A percentile compares a stretch with the other conserved stretches of the same genome.
Conservation (phyloP, 1,140 invertebrate species). For the Drosophila burlai region DNA sequence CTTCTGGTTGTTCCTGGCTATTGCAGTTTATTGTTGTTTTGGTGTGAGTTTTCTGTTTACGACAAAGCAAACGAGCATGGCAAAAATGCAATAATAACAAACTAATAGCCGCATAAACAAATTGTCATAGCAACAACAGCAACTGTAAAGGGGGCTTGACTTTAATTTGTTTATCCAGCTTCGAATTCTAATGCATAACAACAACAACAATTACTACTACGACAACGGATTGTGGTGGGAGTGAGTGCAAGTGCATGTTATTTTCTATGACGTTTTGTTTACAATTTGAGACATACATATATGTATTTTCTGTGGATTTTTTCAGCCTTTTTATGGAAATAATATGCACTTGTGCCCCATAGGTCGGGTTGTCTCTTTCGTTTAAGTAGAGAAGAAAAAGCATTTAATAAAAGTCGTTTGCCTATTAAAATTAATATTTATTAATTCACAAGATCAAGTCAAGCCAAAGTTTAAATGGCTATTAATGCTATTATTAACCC, state of each 20-base stretch:
- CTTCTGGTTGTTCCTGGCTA: conserved; percentile 9
- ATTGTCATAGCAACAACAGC: not conserved
- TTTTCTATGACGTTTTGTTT: conserved; percentile 73
- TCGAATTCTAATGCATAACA: conserved; percentile 58
- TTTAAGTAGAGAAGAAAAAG: not conserved
- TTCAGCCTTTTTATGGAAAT: conserved; percentile 25
- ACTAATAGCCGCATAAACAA: conserved; percentile 29
- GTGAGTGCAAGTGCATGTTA: conserved; percentile 17
- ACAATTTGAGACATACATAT: conserved; percentile 40
- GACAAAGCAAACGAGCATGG: conserved; percentile 23
- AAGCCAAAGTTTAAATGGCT: not conserved
- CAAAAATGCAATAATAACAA: conserved; percentile 40
- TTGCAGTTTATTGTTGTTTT: conserved; percentile 6
- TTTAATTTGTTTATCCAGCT: conserved; percentile 73
- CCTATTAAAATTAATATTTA: not conserved
- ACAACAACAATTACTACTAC: conserved; percentile 14
- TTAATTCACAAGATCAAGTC: not conserved
- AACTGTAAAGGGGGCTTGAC: conserved; percentile 57
- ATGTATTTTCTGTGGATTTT: not conserved
- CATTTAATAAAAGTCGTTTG: not conserved
- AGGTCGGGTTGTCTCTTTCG: not conserved
- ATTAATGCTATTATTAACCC: not conserved
- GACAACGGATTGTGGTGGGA: conserved; percentile 14
- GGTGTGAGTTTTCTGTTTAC: conserved; percentile 18
- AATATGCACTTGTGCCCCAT: conserved; percentile 28